Conservation (phyloP, 2,113 vertebrate genomes). For the Cephalopterus ornatus region DNA sequence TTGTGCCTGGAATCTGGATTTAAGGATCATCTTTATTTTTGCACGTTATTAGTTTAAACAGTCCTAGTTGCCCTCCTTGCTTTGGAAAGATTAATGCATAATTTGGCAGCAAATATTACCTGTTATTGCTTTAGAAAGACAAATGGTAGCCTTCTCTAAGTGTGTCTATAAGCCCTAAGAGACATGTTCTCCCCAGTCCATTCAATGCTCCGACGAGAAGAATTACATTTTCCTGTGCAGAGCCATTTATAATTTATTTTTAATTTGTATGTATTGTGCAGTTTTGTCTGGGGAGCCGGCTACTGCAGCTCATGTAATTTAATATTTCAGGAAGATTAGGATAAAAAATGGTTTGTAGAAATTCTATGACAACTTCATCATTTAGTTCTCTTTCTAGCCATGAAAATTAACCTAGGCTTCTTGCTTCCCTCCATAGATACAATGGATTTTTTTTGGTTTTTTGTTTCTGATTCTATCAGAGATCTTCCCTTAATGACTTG, state of each 20-base stretch:
- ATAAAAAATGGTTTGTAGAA: conserved; percentile 26
- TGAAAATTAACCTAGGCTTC: neutral
- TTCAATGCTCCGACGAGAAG: neutral
- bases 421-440: neutral
- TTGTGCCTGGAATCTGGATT: neutral
- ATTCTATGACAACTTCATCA: neutral
- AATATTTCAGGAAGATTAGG: conserved; percentile 24
- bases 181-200: neutral
- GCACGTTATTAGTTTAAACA: neutral
- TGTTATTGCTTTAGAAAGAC: neutral
- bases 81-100: neutral
- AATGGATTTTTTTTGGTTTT: neutral
- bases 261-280: neutral
- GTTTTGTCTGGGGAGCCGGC: neutral
- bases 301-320: neutral
- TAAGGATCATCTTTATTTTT: neutral
- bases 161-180: neutral
- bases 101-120: neutral
- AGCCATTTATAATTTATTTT: conserved; percentile 33
- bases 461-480: neutral
- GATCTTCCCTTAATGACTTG: neutral
- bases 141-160: neutral
- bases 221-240: neutral
- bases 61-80: neutral
- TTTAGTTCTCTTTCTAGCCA: neutral